phyloP scores from a whole-genome alignment of 1,140 invertebrate species.

The Acyrthosiphon pisum region DNA sequence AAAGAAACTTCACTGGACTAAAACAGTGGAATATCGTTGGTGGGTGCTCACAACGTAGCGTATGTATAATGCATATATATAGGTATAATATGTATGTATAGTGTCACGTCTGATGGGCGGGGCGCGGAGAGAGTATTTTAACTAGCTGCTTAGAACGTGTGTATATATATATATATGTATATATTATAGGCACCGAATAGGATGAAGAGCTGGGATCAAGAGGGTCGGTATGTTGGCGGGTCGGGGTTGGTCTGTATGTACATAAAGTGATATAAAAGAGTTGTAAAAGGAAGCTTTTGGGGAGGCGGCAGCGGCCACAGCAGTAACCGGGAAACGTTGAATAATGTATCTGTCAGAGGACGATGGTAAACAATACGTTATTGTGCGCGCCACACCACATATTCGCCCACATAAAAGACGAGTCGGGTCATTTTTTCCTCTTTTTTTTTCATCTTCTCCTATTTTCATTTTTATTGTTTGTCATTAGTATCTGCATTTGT shows the following conservation, averaged over 20 bases:
- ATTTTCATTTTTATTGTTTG: constrained; percentile 49
- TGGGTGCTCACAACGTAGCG: not conserved
- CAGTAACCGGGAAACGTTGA: constrained; percentile 43
- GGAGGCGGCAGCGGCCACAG: not conserved
- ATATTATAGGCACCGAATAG: not conserved
- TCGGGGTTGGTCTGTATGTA: not conserved
- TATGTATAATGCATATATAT: not conserved
- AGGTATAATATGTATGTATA: not conserved
- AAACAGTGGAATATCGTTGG: not conserved
- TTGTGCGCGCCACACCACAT: constrained; percentile 42
- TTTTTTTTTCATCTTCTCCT: not conserved
- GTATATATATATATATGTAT: not conserved
- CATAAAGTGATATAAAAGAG: constrained; percentile 45
- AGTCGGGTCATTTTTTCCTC: constrained; percentile 39
- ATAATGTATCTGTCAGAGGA: constrained; percentile 54
- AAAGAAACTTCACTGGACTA: constrained; percentile 7
- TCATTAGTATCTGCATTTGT: constrained; percentile 27
- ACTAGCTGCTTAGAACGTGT: not conserved
- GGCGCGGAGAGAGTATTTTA: not conserved
- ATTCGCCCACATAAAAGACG: constrained; percentile 20
- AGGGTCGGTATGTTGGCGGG: not conserved
- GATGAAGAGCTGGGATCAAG: not conserved
- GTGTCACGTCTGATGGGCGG: not conserved
- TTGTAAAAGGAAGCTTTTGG: constrained; percentile 34
- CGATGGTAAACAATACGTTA: constrained; percentile 57